Evolutionary conservation across 2,113 vertebrate genomes (phyloP).

Genomic region (Aphelocoma coerulescens): DNA sequence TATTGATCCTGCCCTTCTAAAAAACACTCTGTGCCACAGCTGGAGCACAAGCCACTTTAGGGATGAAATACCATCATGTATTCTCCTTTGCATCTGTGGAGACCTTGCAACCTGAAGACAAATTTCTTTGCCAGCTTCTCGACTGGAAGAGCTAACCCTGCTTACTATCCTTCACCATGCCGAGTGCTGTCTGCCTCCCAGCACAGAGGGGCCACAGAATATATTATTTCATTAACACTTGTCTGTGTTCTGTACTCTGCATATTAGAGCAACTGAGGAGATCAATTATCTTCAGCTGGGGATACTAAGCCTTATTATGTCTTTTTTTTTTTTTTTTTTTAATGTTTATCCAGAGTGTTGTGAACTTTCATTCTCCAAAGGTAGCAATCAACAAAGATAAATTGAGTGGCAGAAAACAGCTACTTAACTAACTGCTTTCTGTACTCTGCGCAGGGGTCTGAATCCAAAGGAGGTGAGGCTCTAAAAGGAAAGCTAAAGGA

Average conservation of each 20-base stretch:
- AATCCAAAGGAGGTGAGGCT: not conserved
- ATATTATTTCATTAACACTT: conserved; percentile 69
- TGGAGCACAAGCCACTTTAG: not conserved
- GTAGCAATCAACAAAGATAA: conserved; percentile 49
- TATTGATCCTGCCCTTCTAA: not conserved
- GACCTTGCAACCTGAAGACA: not conserved
- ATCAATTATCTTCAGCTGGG: conserved; percentile 70
- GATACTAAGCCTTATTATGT: conserved; percentile 62
- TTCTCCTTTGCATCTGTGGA: not conserved
- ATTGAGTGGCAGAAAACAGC: conserved; percentile 31
- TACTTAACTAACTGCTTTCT: conserved; percentile 1
- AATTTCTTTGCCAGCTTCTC: not conserved
- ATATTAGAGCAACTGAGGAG: conserved; percentile 65
- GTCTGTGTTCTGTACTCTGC: conserved; percentile 57
- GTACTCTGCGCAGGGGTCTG: accelerated
- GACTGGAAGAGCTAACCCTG: not conserved
- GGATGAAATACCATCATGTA: not conserved
- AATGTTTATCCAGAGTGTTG: conserved; percentile 65
- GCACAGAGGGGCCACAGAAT: conserved; percentile 38
- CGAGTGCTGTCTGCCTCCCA: not conserved
- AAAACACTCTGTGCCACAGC: not conserved
- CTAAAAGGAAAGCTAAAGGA: not conserved
- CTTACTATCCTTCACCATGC: not conserved
- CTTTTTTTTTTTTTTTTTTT: conserved; percentile 11
- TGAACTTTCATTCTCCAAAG: conserved; percentile 66